Evolutionary conservation across 2,113 vertebrate species (phyloP), one percentile per base, ranked within the genome.

Genomic region (Etia nguti): DNA sequence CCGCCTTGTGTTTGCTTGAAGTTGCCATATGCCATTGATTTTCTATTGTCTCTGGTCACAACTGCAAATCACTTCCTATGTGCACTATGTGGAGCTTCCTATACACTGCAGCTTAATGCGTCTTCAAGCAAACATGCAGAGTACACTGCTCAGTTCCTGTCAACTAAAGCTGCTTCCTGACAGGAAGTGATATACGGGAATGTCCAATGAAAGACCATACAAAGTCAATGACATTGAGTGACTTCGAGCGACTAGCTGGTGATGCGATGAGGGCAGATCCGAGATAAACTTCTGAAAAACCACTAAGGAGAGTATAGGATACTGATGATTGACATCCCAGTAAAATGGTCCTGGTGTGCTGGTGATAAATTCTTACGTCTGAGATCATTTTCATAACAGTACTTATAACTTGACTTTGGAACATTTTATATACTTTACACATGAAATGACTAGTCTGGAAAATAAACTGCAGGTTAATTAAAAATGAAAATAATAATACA

Each of bases 261-360:
- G 62, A 68, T 41, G 36, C 1, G 0, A 15, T 20, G 11, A 12
- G 60, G 34, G 34, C 10, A 22, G 62, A 13, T 41, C n/a, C 0
- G 7, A 41, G 62, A 41, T 41, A 38, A 68, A 62, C 6, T 20
- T 62, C 59, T 62, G 31, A 62, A 34, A 34, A 62, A 68, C 62
- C 34, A 68, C 2, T 36, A 41, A 68, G 20, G 62, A 41, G 62
- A 68, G 62, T 13, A 41, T 0, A 24, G 1, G 36, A 41, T 41
- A 68, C 62, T 22, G 62, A 68, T 68, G 62, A 68, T 0, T 41
- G 62, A 68, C 36, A 4, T 36, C 31, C 6, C 7, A 6, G 18
- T 36, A n/a, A 36, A 36, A 31, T 0, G 4, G 1, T 31, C 7
- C 62, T 41, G 60, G 34, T 65, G 20, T 22, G 34, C 20, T 36